These are phyloP conservation scores for Drosophila funebris DNA, from an alignment of 1,140 invertebrate genomes.

Conservation along the genomic window DNA sequence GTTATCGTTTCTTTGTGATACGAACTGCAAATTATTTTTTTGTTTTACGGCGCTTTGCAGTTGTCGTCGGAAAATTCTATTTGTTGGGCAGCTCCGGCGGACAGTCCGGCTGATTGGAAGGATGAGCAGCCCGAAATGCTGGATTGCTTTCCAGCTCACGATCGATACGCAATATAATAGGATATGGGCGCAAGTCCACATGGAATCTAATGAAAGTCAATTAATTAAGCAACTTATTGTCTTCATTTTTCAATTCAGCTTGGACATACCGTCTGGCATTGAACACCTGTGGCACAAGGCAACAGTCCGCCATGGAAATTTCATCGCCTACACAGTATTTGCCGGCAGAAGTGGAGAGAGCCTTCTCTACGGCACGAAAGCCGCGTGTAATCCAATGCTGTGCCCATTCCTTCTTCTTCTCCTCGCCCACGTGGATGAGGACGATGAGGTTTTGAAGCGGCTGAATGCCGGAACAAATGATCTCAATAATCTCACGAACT, in stretches of 20 bases:
- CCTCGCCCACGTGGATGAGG: conserved; percentile 92
- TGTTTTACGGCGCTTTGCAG: conserved; percentile 82
- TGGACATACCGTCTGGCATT: conserved; percentile 90
- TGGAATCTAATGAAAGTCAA: conserved; percentile 87
- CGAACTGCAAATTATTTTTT: conserved; percentile 83
- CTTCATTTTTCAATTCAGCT: neutral
- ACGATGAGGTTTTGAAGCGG: conserved; percentile 97
- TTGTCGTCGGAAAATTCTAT: conserved; percentile 83
- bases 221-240: too few relatives aligned
- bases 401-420: conserved; percentile 95
- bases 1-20: conserved; percentile 37
- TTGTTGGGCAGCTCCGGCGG: conserved; percentile 92
- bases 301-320: conserved; percentile 97
- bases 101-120: conserved; percentile 95
- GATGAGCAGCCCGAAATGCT: conserved; percentile 94
- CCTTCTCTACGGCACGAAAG: conserved; percentile 94
- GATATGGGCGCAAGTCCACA: conserved; percentile 94
- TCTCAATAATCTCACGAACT: conserved; percentile 88
- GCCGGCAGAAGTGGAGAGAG: conserved; percentile 92
- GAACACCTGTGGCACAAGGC: conserved; percentile 96
- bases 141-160: conserved; percentile 93
- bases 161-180: conserved; percentile 94
- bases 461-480: conserved; percentile 96
- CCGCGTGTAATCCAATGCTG: conserved; percentile 96
- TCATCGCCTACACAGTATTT: conserved; percentile 98